Conservation (phyloP, 2,113 vertebrate species). For the Poeciliopsis turrubarensis region DNA sequence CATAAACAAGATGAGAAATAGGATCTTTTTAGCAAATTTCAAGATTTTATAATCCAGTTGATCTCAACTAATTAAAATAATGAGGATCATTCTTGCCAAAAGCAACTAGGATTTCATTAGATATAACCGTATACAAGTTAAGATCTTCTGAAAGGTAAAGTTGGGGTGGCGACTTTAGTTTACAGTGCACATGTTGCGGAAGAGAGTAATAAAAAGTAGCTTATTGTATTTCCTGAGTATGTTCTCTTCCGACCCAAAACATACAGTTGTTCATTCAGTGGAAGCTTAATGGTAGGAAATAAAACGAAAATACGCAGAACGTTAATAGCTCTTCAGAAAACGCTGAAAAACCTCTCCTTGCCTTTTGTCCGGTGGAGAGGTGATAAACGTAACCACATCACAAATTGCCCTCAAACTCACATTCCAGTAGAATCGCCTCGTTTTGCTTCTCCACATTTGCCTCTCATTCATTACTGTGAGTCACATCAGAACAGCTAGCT, state of each 20-base stretch:
- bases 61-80: too few species aligned
- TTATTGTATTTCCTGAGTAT: background rate
- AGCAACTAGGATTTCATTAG: background rate
- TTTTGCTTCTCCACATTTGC: slow-evolving; percentile 43
- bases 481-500: slow-evolving; percentile 62
- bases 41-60: too few species aligned
- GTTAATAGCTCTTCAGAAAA: slow-evolving; percentile 17
- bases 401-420: slow-evolving; percentile 36
- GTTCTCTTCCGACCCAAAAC: background rate
- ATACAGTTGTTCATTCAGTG: background rate
- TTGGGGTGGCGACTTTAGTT: background rate
- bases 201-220: background rate
- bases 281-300: background rate
- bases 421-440: slow-evolving; percentile 41
- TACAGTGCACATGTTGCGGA: background rate
- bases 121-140: background rate
- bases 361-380: slow-evolving; percentile 12
- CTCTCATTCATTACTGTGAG: slow-evolving; percentile 64
- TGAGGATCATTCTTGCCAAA: background rate
- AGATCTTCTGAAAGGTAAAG: background rate
- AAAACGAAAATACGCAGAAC: background rate
- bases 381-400: slow-evolving; percentile 32
- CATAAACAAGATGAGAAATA: too few species aligned
- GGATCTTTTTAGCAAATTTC: too few species aligned
- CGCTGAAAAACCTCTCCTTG: slow-evolving; percentile 7